Conservation (phyloP, 92 coral and sea anemone genomes). For the Nematostella vectensis region DNA sequence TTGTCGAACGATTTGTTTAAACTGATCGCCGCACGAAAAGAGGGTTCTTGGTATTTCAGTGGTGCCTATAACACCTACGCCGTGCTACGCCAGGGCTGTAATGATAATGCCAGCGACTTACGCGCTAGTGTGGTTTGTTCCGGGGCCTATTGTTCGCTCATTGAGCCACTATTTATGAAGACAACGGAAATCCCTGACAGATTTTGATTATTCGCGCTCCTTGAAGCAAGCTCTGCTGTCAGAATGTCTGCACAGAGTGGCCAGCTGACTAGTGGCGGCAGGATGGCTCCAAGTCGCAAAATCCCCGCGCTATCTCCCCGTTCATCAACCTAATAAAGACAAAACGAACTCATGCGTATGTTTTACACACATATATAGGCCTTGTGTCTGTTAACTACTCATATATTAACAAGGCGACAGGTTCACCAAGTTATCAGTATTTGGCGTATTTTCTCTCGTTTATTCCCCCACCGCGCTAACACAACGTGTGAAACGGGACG, state of each 20-base stretch:
- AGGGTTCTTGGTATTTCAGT: too few relatives aligned
- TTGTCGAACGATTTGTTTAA: too few relatives aligned
- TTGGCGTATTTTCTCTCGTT: background rate
- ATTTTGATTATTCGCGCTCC: background rate
- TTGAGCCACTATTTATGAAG: background rate
- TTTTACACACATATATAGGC: too few relatives aligned
- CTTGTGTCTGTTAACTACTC: background rate
- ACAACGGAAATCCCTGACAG: slow-evolving; percentile 1
- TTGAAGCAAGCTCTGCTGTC: background rate
- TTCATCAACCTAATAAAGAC: background rate
- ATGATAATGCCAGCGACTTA: too few relatives aligned
- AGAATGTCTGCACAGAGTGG: background rate
- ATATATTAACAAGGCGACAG: background rate
- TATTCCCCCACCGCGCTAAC: background rate
- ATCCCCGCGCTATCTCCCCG: background rate
- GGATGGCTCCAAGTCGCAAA: background rate
- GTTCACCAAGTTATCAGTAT: background rate
- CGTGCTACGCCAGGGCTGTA: too few relatives aligned
- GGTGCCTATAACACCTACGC: too few relatives aligned
- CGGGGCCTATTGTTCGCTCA: slow-evolving; percentile 2
- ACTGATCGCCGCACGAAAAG: too few relatives aligned
- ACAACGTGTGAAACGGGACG: background rate
- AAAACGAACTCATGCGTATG: background rate
- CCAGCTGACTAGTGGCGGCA: background rate
- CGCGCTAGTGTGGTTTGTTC: slow-evolving; percentile 1